phyloP scores from a whole-genome alignment of 1,140 invertebrate species.

The Ylistrum balloti region DNA sequence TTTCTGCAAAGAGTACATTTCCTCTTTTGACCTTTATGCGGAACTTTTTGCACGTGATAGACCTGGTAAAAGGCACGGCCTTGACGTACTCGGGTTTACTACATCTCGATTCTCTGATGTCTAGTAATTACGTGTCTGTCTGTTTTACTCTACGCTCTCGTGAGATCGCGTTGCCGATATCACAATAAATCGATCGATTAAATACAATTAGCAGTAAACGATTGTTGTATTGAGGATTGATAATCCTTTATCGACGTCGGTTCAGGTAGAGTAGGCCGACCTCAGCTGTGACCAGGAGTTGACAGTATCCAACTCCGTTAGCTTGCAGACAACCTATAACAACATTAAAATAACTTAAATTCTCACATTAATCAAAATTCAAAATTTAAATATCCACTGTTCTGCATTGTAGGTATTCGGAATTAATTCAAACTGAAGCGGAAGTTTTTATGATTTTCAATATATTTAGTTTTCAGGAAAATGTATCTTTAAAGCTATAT shows the following conservation, averaged over 20 bases:
- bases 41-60: not conserved
- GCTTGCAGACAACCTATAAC: not conserved
- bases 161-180: constrained; percentile 9
- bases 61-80: constrained; percentile 5
- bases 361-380: too few species aligned
- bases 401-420: too few species aligned
- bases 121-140: not conserved
- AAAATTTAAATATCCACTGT: too few species aligned
- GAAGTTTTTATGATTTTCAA: too few species aligned
- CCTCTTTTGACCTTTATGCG: not conserved
- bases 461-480: too few species aligned
- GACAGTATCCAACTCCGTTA: not conserved
- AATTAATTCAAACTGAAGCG: too few species aligned
- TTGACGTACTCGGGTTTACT: not conserved
- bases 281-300: not conserved
- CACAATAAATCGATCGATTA: constrained; percentile 31
- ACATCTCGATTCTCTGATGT: constrained; percentile 30
- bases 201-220: constrained; percentile 39
- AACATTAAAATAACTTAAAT: too few species aligned
- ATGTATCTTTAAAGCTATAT: not conserved
- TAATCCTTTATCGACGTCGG: not conserved
- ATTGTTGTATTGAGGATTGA: not conserved
- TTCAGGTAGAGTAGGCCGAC: not conserved
- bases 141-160: constrained; percentile 19
- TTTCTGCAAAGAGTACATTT: too few species aligned